Evolutionary conservation across 2,113 vertebrate genomes (phyloP).

Genomic region (Otus sunia): DNA sequence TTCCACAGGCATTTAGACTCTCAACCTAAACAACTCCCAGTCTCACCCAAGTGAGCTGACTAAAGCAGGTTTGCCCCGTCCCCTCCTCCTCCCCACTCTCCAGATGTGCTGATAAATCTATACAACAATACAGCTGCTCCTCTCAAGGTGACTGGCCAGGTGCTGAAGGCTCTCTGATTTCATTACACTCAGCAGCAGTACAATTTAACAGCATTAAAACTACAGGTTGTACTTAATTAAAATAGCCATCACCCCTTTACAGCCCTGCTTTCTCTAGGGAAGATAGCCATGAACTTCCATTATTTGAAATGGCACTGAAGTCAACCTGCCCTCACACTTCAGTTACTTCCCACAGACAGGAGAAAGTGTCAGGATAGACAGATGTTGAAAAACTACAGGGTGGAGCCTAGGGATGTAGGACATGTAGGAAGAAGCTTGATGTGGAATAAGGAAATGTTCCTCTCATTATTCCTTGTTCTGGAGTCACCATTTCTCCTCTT

Average conservation of each 20-base stretch:
- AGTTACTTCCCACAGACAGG: neutral
- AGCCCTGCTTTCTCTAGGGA: neutral
- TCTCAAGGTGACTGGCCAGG: neutral
- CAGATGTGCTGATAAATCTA: neutral
- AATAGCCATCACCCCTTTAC: neutral
- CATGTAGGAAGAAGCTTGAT: neutral
- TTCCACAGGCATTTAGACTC: neutral
- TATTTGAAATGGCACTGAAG: neutral
- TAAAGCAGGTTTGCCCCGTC: neutral
- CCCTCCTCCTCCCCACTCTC: neutral
- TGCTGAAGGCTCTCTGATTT: neutral
- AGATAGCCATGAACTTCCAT: neutral
- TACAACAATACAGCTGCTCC: neutral
- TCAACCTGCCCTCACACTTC: neutral
- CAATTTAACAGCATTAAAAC: neutral
- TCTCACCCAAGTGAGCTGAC: neutral
- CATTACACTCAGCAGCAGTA: neutral
- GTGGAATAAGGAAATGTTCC: neutral
- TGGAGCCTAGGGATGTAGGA: neutral
- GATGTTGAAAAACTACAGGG: neutral
- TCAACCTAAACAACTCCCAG: neutral
- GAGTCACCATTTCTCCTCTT: neutral
- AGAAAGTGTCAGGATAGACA: neutral
- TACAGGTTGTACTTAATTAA: neutral
- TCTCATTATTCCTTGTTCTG: neutral